Conservation (phyloP, 1,140 invertebrate genomes). For the Ganaspis sp. region DNA sequence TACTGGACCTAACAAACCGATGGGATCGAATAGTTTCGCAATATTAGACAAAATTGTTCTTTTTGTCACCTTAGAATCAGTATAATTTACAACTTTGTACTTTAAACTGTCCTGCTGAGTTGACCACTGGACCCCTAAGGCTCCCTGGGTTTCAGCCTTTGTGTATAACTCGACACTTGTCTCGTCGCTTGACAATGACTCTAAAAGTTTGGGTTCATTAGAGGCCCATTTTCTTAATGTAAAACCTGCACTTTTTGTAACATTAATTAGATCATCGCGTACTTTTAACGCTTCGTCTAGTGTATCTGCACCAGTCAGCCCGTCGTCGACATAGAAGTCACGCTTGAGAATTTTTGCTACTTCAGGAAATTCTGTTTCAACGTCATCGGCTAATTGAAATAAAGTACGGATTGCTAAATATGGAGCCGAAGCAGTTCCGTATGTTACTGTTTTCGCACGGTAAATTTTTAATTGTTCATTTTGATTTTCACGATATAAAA, state of each 20-base stretch:
- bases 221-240: neutral
- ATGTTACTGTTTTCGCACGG: neutral
- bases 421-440: neutral
- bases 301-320: neutral
- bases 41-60: constrained; percentile 39
- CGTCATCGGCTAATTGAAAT: neutral
- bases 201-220: neutral
- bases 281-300: neutral
- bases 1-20: constrained; percentile 35
- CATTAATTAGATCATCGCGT: neutral
- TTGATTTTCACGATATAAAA: neutral
- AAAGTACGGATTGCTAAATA: neutral
- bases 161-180: neutral
- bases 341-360: neutral
- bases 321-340: neutral
- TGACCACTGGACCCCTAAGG: neutral
- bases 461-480: neutral
- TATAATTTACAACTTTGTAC: neutral
- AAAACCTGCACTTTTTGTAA: neutral
- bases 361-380: neutral
- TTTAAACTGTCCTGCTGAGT: neutral
- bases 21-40: constrained; percentile 43
- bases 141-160: neutral
- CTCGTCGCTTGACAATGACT: neutral
- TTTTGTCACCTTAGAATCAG: constrained; percentile 17